phyloP scores from a whole-genome alignment of 2,797 vertebrate genomes.

The Anolis apletophallus region DNA sequence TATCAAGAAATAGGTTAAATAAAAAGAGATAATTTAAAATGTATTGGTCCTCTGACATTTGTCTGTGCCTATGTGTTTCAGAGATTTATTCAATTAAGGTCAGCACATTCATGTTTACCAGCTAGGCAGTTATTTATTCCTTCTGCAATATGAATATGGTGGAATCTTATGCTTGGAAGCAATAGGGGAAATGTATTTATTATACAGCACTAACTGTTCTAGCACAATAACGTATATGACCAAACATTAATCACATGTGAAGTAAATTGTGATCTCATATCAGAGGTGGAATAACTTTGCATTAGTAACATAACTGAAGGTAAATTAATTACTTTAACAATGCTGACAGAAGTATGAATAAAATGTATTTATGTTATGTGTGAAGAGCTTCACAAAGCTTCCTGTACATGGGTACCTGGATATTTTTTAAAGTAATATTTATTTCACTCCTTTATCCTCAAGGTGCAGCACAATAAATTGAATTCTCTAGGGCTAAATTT shows the following conservation, averaged over 20 bases:
- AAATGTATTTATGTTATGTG: neutral
- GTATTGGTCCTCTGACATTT: neutral
- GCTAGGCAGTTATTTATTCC: neutral
- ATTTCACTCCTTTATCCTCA: neutral
- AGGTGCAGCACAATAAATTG: too few relatives aligned
- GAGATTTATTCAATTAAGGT: neutral
- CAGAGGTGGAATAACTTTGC: slow-evolving; percentile 20
- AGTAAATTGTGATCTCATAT: slow-evolving; percentile 11
- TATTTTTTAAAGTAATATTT: neutral
- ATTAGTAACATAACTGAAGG: neutral
- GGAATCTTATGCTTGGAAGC: neutral
- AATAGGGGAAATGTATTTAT: neutral
- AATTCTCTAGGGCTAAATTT: neutral
- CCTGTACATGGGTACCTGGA: neutral
- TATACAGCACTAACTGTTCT: neutral
- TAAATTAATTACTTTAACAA: neutral
- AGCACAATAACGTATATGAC: slow-evolving; percentile 1
- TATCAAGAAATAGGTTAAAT: neutral
- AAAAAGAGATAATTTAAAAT: neutral
- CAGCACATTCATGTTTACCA: neutral
- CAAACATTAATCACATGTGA: slow-evolving; percentile 32
- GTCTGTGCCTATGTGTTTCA: neutral
- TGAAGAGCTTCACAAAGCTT: neutral
- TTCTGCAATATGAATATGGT: neutral
- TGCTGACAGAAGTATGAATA: neutral